Base-by-base conservation (phyloP, 1,140 invertebrate species). In the Cherax destructor region DNA sequence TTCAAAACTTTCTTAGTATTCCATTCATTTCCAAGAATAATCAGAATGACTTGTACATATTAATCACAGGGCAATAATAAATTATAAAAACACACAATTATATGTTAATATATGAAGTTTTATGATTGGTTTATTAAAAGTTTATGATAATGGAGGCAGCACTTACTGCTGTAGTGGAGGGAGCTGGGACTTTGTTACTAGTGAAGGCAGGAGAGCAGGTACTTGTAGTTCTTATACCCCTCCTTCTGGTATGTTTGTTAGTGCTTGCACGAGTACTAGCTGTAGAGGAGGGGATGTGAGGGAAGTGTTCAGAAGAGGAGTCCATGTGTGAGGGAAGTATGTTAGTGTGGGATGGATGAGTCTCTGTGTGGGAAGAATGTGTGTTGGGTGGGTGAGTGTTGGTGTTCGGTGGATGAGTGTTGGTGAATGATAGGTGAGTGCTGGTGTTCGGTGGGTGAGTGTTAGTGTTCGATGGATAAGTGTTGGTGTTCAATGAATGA, bases 161-260 rank as follows among this genome's bases (percentile, higher is more conserved):
- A 86, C 85, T 86, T 86, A 86, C 85, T 69, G 56, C 74, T 86
- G 74, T 86, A 83, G 30, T 83, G 81, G 61, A 83, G 81, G 81
- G 59, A 83, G 81, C 16, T 52, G 56, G n/a, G 50, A 81, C 79
- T 86, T 30, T 76, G 50, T 86, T 86, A 86, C 50, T 86, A 86
- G 47, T 78, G 72, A 59, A 86, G 52, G 85, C 11, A 59, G 85
- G 78, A 77, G 85, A 78, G 56, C 72, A 86, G 30, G 74, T 47
- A 49, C 24, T 78, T 78, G 52, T 10, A 72, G 61, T 86, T 24
- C 52, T 77, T 59, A 41, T 72, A 41, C 50, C 52, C 76, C 21
- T 86, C 74, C 76, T 77, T 77, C 85, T 86, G 72, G 24, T 52
- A 74, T 86, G 49, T 72, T 56, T 86, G 74, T 74, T 49, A 77